These are phyloP conservation scores for Leuciscus waleckii DNA, from an alignment of 2,797 vertebrate genomes.

Conservation along the genomic window DNA sequence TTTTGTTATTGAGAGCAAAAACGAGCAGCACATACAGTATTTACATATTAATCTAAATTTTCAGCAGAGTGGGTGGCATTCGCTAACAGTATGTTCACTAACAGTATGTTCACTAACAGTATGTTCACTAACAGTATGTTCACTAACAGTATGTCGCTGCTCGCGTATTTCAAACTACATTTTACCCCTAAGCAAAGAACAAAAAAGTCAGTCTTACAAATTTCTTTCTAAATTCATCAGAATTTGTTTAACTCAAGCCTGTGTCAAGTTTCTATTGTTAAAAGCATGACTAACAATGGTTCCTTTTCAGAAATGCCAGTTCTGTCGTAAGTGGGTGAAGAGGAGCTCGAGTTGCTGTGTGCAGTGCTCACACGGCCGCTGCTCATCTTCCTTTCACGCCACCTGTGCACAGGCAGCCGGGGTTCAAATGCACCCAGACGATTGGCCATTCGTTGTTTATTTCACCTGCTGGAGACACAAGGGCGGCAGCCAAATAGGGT, in stretches of 20 bases:
- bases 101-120: too few species aligned
- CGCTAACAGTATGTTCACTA: too few species aligned
- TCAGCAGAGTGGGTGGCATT: too few species aligned
- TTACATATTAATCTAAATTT: too few species aligned
- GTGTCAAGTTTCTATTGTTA: neutral
- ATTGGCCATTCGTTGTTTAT: conserved; percentile 96
- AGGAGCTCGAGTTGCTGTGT: conserved; percentile 91
- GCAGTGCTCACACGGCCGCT: conserved; percentile 96
- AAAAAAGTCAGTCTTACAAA: neutral
- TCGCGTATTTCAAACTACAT: too few species aligned
- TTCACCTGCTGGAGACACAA: conserved; percentile 94
- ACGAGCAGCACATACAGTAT: too few species aligned
- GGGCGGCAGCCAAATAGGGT: conserved; percentile 84
- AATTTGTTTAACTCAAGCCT: too few species aligned
- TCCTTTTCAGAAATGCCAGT: conserved; percentile 86
- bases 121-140: too few species aligned
- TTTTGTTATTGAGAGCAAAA: too few species aligned
- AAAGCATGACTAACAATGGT: neutral
- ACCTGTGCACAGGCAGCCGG: conserved; percentile 96
- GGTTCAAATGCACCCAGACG: conserved; percentile 94
- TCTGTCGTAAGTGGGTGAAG: conserved; percentile 93
- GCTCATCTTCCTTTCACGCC: conserved; percentile 94
- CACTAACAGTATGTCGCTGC: too few species aligned
- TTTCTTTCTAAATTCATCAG: neutral
- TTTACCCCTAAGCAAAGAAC: too few species aligned